Percentiles rank a stretch among this genome's conserved stretches.
phyloP scores from a whole-genome alignment of 1,140 invertebrate species.

The Globodera rostochiensis region DNA sequence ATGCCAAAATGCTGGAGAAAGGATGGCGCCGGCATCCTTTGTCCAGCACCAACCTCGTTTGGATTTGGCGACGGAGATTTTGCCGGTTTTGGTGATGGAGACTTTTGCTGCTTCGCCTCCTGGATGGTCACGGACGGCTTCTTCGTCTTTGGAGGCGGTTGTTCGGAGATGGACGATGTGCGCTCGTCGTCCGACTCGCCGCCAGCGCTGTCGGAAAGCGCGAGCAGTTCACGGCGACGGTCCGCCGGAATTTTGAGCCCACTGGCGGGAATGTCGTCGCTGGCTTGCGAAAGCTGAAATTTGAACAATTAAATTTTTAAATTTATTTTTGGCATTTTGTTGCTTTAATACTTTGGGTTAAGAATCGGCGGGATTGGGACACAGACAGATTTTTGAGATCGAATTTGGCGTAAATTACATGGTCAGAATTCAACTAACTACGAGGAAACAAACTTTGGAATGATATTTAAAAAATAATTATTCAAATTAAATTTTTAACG shows the following conservation, averaged over 20 bases:
- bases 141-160: slow-evolving; percentile 43
- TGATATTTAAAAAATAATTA: too few species aligned
- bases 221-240: slow-evolving; percentile 47
- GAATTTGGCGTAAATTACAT: neutral
- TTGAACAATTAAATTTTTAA: neutral
- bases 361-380: neutral
- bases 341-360: too few species aligned
- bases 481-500: too few species aligned
- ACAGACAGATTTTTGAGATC: neutral
- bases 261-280: slow-evolving; percentile 47
- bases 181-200: slow-evolving; percentile 53
- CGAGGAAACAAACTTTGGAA: too few species aligned
- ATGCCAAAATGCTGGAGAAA: neutral
- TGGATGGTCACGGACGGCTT: slow-evolving; percentile 14
- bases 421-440: too few species aligned
- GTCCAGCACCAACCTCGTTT: neutral
- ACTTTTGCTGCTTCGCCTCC: slow-evolving; percentile 17
- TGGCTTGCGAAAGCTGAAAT: slow-evolving; percentile 28
- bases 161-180: slow-evolving; percentile 63
- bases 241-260: slow-evolving; percentile 52
- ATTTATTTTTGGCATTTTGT: neutral
- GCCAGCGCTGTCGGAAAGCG: slow-evolving; percentile 30
- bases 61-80: neutral
- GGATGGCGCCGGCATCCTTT: neutral
- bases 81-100: slow-evolving; percentile 8